Conservation (phyloP, 2,797 vertebrate genomes). For the Poeciliopsis gracilis region DNA sequence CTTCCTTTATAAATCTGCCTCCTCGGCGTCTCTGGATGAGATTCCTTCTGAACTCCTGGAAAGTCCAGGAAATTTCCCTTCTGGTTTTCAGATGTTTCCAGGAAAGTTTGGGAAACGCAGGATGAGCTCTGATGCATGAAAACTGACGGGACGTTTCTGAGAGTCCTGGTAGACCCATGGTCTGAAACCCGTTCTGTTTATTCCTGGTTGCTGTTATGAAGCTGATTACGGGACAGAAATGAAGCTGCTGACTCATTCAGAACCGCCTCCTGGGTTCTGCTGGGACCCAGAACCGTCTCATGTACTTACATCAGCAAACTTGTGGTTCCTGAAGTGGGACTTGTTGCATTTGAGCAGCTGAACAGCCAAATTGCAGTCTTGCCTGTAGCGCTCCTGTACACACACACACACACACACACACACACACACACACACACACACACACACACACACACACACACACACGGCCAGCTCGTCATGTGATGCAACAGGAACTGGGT, state of each 20-base stretch:
- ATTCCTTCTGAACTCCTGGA: not conserved
- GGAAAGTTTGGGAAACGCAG: not conserved
- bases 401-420: constrained; percentile 18
- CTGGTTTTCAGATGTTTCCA: not conserved
- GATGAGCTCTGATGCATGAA: not conserved
- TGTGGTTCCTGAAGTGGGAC: constrained; percentile 98
- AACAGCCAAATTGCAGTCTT: constrained; percentile 96
- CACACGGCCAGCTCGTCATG: not conserved
- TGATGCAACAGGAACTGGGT: not conserved
- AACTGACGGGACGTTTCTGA: not conserved
- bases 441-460: constrained; percentile 4
- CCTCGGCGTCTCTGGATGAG: not conserved
- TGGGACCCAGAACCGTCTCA: not conserved
- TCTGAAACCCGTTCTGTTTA: not conserved
- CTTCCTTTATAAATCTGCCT: not conserved
- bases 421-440: constrained; percentile 23
- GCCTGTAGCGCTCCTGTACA: constrained; percentile 91
- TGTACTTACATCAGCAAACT: constrained; percentile 94
- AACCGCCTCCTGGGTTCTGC: not conserved
- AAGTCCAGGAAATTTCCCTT: not conserved
- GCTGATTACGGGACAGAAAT: no score
- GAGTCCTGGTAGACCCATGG: no score
- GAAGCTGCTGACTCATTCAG: not conserved
- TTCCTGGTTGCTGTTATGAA: not conserved
- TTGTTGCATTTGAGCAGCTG: constrained; percentile 99